These are phyloP conservation scores for Phrynocephalus forsythii DNA, from an alignment of 2,797 vertebrate genomes.

Conservation along the genomic window DNA sequence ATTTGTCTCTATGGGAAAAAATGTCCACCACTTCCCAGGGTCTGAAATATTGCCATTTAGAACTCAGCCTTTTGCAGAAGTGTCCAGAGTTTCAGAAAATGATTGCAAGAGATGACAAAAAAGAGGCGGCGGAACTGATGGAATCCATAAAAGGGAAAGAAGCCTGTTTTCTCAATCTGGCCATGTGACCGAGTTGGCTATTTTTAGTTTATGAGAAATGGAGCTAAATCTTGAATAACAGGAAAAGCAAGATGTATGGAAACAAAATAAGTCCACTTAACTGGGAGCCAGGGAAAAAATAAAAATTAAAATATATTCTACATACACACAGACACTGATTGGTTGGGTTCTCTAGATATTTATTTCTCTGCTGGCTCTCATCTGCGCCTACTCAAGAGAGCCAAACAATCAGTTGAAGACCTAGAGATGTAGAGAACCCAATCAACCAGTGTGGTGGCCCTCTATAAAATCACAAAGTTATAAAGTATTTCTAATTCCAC, in stretches of 20 bases:
- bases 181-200: too few relatives aligned
- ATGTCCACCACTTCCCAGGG: conserved; percentile 28
- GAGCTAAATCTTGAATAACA: not conserved
- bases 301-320: too few relatives aligned
- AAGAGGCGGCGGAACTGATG: too few relatives aligned
- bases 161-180: not conserved
- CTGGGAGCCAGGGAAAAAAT: too few relatives aligned
- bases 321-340: too few relatives aligned
- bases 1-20: conserved; percentile 45
- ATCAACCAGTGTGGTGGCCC: too few relatives aligned
- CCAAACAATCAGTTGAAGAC: accelerated
- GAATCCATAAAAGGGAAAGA: not conserved
- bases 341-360: too few relatives aligned
- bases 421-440: too few relatives aligned
- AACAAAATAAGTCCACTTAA: too few relatives aligned
- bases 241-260: accelerated
- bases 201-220: not conserved
- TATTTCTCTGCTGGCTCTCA: too few relatives aligned
- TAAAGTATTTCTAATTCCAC: too few relatives aligned
- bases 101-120: not conserved
- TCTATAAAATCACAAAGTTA: too few relatives aligned
- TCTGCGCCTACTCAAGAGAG: accelerated
- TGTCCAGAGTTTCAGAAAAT: conserved; percentile 16
- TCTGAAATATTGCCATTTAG: not conserved
- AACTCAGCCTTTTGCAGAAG: not conserved